These are phyloP conservation scores for Pteruthius melanotis DNA, from an alignment of 2,113 vertebrate species.

Conservation along the genomic window DNA sequence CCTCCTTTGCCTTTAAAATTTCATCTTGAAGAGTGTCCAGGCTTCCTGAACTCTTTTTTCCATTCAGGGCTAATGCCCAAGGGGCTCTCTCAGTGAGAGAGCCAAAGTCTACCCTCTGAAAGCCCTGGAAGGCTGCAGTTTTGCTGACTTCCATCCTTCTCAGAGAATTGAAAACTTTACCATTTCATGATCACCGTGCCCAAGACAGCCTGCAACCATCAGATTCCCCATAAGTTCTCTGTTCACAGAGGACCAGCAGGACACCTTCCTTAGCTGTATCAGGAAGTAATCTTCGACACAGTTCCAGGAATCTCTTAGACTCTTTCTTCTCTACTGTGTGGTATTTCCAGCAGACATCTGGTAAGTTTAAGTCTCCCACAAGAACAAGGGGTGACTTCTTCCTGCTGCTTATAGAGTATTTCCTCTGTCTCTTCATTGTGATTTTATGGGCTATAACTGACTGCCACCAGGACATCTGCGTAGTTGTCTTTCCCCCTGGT, in stretches of 20 bases:
- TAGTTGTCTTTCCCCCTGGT: background rate
- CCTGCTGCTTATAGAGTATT: background rate
- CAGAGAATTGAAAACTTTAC: background rate
- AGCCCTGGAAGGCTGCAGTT: background rate
- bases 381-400: background rate
- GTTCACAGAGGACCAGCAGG: background rate
- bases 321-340: background rate
- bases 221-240: background rate
- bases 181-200: background rate
- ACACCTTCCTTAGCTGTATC: background rate
- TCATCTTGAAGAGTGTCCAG: background rate
- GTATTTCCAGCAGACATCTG: background rate
- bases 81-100: background rate
- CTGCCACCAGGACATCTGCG: background rate
- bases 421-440: background rate
- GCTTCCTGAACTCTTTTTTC: background rate
- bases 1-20: background rate
- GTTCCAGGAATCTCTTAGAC: background rate
- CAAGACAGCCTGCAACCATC: background rate
- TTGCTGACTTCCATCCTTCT: background rate
- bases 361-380: background rate
- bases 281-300: rapidly evolving
- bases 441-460: background rate
- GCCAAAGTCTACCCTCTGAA: background rate
- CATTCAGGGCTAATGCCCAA: background rate